A percentile compares a stretch with the other conserved stretches of the same genome.
Evolutionary conservation across 2,888 invertebrate species (phyloP).

Genomic region (Phyllotreta cruciferae): DNA sequence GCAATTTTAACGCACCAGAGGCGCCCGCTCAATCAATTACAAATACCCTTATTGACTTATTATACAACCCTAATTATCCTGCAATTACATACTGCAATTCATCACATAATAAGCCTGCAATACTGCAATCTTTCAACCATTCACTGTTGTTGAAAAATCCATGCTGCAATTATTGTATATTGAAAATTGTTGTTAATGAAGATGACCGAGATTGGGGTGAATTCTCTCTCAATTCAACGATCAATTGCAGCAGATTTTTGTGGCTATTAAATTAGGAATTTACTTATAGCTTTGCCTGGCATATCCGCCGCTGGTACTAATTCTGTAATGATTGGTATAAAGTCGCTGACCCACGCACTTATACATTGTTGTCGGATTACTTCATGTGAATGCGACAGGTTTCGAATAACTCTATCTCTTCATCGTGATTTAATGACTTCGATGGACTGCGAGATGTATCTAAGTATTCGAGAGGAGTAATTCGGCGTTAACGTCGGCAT

Average conservation of each 20-base stretch:
- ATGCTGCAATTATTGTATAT: too few species aligned
- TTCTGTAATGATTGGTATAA: slow-evolving; percentile 3
- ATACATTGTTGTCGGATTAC: slow-evolving; percentile 9
- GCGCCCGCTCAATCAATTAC: neutral
- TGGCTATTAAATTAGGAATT: neutral
- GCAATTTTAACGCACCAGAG: slow-evolving; percentile 44
- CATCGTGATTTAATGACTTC: neutral
- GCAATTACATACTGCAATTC: too few species aligned
- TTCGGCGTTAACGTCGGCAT: slow-evolving; percentile 11
- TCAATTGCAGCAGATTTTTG: too few species aligned
- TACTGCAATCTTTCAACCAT: too few species aligned
- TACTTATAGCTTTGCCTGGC: neutral
- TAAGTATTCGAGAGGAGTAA: neutral
- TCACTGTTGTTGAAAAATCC: too few species aligned
- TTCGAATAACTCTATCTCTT: neutral
- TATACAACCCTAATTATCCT: too few species aligned
- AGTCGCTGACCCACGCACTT: slow-evolving; percentile 8
- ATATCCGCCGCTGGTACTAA: slow-evolving; percentile 1
- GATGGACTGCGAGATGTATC: too few species aligned
- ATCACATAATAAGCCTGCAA: too few species aligned
- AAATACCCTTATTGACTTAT: too few species aligned
- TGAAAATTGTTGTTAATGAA: too few species aligned
- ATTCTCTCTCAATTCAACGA: too few species aligned
- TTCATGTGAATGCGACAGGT: slow-evolving; percentile 2
- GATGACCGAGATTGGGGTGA: too few species aligned